These are phyloP conservation scores for Petrolisthes cinctipes DNA, from an alignment of 2,888 invertebrate genomes.

Conservation along the genomic window DNA sequence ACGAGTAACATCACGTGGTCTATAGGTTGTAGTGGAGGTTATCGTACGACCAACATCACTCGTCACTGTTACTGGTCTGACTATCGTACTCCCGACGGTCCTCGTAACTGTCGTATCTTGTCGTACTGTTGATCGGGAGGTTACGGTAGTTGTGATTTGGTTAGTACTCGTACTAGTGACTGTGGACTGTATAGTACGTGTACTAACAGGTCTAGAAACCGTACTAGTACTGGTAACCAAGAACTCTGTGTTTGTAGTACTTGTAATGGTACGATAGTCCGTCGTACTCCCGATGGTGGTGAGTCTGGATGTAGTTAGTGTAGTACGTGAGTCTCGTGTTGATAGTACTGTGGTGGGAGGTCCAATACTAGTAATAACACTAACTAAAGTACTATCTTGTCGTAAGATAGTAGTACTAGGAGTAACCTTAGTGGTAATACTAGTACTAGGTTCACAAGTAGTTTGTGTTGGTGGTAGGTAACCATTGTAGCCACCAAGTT, in stretches of 20 bases:
- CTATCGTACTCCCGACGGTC: constrained; percentile 10
- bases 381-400: neutral
- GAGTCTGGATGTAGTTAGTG: neutral
- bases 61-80: constrained; percentile 27
- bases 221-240: constrained; percentile 8
- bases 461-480: constrained; percentile 10
- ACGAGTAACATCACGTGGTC: constrained; percentile 8
- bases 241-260: constrained; percentile 5
- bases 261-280: neutral
- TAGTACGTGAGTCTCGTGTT: constrained; percentile 27
- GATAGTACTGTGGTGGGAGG: neutral
- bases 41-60: neutral
- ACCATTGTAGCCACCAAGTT: neutral
- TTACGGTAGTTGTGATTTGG: constrained; percentile 9
- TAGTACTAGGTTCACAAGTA: neutral
- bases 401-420: constrained; percentile 7
- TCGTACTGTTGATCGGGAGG: constrained; percentile 3
- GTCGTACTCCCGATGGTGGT: neutral
- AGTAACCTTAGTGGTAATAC: constrained; percentile 10
- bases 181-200: constrained; percentile 1
- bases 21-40: constrained; percentile 33
- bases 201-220: constrained; percentile 14
- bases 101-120: neutral
- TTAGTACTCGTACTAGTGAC: constrained; percentile 15
- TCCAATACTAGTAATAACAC: neutral